Base-by-base conservation (phyloP, 1,140 invertebrate genomes). In the Drosophila ficusphila region DNA sequence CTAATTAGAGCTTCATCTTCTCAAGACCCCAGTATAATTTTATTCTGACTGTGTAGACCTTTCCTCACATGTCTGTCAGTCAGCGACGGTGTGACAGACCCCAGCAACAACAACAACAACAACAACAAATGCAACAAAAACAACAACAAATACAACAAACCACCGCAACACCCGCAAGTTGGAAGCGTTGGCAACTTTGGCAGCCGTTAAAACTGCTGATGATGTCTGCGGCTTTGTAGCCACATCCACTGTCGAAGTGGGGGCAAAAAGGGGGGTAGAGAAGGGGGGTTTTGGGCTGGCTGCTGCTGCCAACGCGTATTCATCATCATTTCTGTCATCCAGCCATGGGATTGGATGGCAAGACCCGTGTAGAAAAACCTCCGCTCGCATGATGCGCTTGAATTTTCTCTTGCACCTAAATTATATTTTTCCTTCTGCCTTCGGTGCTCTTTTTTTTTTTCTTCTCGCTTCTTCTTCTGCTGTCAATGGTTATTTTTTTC, bases 241-340 rank as follows among this genome's bases (percentile, higher is more conserved):
- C 61, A 67, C 42, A 64, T 64, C 39, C 60, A 64, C 61, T 27
- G n/a, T n/a, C n/a, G n/a, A n/a, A 46, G 12, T 19, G 21, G 14
- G 2, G 6, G n/a, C n/a, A n/a, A 23, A 12, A 2, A 23, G 31
- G 16, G 7, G 61, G 41, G n/a, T n/a, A n/a, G 6, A 3, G 8
- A 8, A 9, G 9, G 57, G 56, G 33, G 42, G n/a, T 36, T 36
- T 29, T 33, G 47, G 39, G 47, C 19, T 49, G 41, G 39, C 57
- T 25, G 51, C 56, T 19, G 39, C 64, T 67, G 62, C 64, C 62
- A 67, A 68, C 61, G 64, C 60, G 64, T 68, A 68, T 68, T 67
- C 64, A 68, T 68, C 64, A 68, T 68, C 60, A 68, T 68, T 68
- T 68, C 64, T 68, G 64, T 68, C 64, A 68, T 67, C 57, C 61